Conservation (phyloP, 2,797 vertebrate species). For the Poeciliopsis gracilis region DNA sequence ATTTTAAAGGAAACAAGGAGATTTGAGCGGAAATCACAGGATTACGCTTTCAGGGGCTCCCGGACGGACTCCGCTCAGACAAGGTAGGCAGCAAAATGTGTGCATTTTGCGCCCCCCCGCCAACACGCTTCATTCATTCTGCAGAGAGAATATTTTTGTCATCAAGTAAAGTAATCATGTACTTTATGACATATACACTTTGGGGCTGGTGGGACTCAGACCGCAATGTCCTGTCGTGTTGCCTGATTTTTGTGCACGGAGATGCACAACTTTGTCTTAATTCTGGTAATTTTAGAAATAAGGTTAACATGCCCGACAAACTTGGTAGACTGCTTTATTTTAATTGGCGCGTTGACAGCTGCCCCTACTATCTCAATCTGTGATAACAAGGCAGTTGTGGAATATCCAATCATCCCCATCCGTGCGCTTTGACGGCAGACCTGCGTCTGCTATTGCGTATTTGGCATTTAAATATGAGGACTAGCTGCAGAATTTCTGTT, state of each 20-base stretch:
- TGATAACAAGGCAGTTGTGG: slow-evolving; percentile 44
- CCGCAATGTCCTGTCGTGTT: neutral
- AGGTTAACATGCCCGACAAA: slow-evolving; percentile 20
- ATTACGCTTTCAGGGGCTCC: slow-evolving; percentile 49
- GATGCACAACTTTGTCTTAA: slow-evolving; percentile 49
- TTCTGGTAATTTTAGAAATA: neutral
- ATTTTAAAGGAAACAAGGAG: slow-evolving; percentile 18
- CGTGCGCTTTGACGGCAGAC: slow-evolving; percentile 47
- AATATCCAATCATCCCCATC: slow-evolving; percentile 37
- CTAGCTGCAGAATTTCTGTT: slow-evolving; percentile 6
- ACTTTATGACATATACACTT: slow-evolving; percentile 17
- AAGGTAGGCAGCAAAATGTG: slow-evolving; percentile 62
- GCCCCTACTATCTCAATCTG: slow-evolving; percentile 23
- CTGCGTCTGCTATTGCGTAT: slow-evolving; percentile 55
- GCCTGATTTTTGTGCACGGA: slow-evolving; percentile 1
- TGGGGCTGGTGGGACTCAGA: neutral
- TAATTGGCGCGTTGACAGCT: slow-evolving; percentile 11
- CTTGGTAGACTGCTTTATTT: slow-evolving; percentile 33
- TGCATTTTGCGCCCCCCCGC: slow-evolving; percentile 51
- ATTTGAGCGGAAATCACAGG: slow-evolving; percentile 37
- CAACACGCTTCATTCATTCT: slow-evolving; percentile 46
- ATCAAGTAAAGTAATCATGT: slow-evolving; percentile 13
- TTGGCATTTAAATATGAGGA: slow-evolving; percentile 30
- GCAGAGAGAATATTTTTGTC: slow-evolving; percentile 40
- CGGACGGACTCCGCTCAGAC: slow-evolving; percentile 40